These are phyloP conservation scores for Vombatus ursinus DNA, from an alignment of 2,113 vertebrate genomes.

Conservation along the genomic window DNA sequence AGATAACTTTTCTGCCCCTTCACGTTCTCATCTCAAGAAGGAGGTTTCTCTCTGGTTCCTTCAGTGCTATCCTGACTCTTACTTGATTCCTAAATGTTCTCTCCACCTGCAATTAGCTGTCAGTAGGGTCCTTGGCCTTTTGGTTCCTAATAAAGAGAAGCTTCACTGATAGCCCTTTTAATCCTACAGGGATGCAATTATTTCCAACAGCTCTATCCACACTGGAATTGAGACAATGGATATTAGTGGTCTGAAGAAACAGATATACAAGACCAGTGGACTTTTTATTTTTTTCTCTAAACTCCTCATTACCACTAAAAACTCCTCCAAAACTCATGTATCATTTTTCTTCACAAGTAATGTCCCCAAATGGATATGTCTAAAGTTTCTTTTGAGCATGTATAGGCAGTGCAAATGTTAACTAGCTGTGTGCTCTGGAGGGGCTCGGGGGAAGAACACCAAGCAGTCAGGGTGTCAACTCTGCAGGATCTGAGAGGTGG, in stretches of 20 bases:
- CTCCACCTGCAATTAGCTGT: not conserved
- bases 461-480: not conserved
- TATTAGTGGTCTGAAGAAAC: not conserved
- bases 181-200: not conserved
- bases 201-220: not conserved
- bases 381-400: not conserved
- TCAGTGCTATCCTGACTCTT: not conserved
- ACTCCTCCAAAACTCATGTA: not conserved
- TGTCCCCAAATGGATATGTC: not conserved
- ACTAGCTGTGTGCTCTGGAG: not conserved
- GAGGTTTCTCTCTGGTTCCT: not conserved
- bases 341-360: not conserved
- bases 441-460: not conserved
- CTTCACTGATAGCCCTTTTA: not conserved
- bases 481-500: not conserved
- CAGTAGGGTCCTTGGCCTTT: not conserved
- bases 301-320: not conserved
- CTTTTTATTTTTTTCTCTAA: not conserved
- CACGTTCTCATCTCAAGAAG: not conserved
- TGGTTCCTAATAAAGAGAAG: not conserved
- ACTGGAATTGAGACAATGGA: not conserved
- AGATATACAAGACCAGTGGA: not conserved
- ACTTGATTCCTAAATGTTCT: not conserved
- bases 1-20: not conserved
- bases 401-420: not conserved